Conservation (phyloP, 2,797 vertebrate species). For the Bradypodion pumilum region DNA sequence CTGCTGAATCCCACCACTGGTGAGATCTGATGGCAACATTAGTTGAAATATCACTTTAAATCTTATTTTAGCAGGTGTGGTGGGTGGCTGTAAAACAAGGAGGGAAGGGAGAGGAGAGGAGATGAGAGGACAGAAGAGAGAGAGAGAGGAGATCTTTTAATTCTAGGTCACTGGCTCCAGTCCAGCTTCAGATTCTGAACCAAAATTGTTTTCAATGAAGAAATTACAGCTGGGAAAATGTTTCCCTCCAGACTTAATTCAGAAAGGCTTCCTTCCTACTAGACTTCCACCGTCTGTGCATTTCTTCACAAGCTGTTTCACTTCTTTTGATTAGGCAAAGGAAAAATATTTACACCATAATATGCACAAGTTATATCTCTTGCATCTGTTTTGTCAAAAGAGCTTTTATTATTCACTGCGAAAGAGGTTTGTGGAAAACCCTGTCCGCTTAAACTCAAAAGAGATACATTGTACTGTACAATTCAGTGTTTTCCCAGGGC, state of each 20-base stretch:
- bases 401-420: background rate
- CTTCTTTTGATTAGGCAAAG: background rate
- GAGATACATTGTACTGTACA: background rate
- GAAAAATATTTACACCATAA: background rate
- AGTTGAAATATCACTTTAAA: slow-evolving; percentile 2
- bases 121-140: no score
- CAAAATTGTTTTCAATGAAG: slow-evolving; percentile 6
- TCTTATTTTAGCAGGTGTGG: background rate
- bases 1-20: no score
- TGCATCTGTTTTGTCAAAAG: background rate
- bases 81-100: background rate
- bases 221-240: slow-evolving; percentile 14
- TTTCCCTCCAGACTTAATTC: background rate
- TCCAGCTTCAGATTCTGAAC: background rate
- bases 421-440: background rate
- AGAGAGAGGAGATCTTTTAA: slow-evolving; percentile 1
- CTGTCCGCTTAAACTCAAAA: background rate
- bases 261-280: background rate
- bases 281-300: background rate
- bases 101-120: no score
- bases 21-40: background rate
- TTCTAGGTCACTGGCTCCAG: slow-evolving; percentile 15
- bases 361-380: background rate
- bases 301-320: background rate
- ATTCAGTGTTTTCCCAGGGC: background rate